phyloP scores from a whole-genome alignment of 2,113 vertebrate species.

The Henicopernis longicauda region DNA sequence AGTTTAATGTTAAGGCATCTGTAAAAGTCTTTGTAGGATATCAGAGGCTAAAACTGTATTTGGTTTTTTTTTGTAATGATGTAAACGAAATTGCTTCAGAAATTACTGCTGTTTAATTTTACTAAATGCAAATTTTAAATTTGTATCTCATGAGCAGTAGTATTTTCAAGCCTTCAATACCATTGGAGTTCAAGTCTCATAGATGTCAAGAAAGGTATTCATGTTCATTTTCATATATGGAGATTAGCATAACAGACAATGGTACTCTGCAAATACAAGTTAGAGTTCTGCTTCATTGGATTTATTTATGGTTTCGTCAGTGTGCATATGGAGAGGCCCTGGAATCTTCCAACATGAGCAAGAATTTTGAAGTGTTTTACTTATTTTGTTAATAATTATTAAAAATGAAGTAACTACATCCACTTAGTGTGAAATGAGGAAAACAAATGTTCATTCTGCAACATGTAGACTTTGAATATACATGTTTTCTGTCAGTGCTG shows the following conservation, averaged over 20 bases:
- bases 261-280: background rate
- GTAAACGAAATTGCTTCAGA: background rate
- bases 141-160: background rate
- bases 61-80: background rate
- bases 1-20: background rate
- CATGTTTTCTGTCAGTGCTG: slow-evolving; percentile 4
- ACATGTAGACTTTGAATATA: background rate
- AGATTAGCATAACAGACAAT: background rate
- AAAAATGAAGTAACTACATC: background rate
- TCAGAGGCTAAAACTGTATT: background rate
- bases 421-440: background rate
- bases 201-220: background rate
- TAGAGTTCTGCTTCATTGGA: background rate
- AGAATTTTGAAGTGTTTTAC: background rate
- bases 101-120: background rate
- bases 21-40: background rate
- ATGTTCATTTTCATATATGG: background rate
- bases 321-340: background rate
- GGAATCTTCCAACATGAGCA: background rate
- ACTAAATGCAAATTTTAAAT: background rate
- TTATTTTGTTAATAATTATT: background rate
- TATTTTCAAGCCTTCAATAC: background rate
- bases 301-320: background rate
- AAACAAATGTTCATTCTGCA: background rate
- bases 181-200: background rate